Conservation (phyloP, 2,888 invertebrate genomes). For the Bimastos eiseni region DNA sequence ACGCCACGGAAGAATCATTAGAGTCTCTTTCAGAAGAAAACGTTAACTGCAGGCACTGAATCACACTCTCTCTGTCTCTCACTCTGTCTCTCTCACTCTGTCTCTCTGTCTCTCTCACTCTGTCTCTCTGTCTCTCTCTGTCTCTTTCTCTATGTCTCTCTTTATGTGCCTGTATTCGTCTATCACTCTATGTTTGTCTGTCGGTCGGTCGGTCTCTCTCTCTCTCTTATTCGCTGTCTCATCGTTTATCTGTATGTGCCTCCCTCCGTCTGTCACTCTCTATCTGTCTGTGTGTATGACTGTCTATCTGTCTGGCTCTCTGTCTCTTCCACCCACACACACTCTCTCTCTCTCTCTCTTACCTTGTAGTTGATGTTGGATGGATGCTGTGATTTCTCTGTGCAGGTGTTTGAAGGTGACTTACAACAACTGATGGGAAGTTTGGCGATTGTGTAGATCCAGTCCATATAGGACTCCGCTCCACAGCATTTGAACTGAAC, state of each 20-base stretch:
- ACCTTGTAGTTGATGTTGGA: constrained; percentile 82
- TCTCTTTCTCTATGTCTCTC: neutral
- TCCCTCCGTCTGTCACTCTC: neutral
- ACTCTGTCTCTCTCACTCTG: too few species aligned
- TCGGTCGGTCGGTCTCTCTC: neutral
- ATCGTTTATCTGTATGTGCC: neutral
- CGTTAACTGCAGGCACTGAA: too few species aligned
- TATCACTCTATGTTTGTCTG: neutral
- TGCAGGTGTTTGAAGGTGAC: constrained; percentile 71
- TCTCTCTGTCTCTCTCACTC: too few species aligned
- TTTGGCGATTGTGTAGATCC: constrained; percentile 42
- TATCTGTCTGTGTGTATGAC: too few species aligned
- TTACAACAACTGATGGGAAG: constrained; percentile 89
- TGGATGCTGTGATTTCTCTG: constrained; percentile 71
- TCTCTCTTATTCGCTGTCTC: neutral
- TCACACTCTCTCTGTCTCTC: too few species aligned
- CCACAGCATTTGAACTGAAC: constrained; percentile 23
- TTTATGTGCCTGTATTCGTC: too few species aligned
- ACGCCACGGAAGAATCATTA: too few species aligned
- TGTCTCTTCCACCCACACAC: neutral
- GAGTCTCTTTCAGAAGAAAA: too few species aligned
- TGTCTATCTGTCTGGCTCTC: neutral
- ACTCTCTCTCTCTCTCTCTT: constrained; percentile 58
- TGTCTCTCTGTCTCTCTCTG: too few species aligned
- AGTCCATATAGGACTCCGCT: constrained; percentile 26